phyloP scores from a whole-genome alignment of 1,140 invertebrate genomes.

The Armadillidium nasatum region DNA sequence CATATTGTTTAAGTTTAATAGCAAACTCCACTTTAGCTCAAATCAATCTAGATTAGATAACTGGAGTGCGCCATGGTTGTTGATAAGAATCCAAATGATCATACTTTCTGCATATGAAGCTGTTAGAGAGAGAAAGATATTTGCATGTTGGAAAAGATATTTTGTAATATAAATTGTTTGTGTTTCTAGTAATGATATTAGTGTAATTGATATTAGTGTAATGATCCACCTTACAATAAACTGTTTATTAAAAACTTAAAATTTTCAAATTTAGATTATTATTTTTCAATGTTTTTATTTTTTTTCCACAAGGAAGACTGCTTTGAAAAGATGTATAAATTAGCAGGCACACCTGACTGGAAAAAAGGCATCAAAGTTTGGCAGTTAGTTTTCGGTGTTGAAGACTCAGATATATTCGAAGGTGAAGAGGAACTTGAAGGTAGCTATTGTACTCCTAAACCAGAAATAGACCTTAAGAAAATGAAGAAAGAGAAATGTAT shows the following conservation, averaged over 20 bases:
- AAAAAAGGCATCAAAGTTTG: constrained; percentile 26
- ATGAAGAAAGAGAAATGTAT: not conserved
- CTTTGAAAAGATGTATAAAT: constrained; percentile 17
- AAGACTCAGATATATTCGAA: constrained; percentile 15
- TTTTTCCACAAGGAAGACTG: constrained; percentile 18
- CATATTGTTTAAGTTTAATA: no score
- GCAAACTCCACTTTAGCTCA: no score
- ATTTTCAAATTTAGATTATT: not conserved
- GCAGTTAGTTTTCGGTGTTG: constrained; percentile 17
- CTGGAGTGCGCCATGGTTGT: no score
- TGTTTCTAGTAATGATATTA: not conserved
- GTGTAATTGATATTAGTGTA: not conserved
- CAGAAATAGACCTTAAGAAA: not conserved
- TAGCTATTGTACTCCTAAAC: not conserved
- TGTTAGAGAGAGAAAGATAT: no score
- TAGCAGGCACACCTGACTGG: constrained; percentile 17
- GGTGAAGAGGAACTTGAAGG: not conserved
- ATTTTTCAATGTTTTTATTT: not conserved
- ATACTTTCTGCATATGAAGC: no score
- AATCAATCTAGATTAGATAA: no score
- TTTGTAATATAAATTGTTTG: not conserved
- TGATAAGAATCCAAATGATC: no score
- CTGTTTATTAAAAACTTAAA: not conserved
- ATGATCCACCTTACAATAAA: no score
- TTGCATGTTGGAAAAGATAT: not conserved